Evolutionary conservation across 2,888 invertebrate species (phyloP).

Genomic region (Fragum sueziense): DNA sequence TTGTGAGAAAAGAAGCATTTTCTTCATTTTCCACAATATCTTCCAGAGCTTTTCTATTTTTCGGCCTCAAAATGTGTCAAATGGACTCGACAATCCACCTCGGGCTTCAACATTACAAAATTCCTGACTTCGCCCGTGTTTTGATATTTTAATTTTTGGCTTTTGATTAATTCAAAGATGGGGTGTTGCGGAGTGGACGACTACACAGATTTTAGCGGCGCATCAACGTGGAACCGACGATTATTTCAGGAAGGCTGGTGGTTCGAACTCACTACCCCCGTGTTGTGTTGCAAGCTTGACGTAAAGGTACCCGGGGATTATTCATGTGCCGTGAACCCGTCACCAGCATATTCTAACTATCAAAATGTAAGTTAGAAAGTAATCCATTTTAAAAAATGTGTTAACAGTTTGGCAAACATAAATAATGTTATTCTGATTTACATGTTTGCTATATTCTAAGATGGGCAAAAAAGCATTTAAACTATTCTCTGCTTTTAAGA

Average conservation of each 20-base stretch:
- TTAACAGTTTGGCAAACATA: neutral
- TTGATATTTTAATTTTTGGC: too few relatives aligned
- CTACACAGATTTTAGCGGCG: conserved; percentile 29
- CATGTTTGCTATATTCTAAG: neutral
- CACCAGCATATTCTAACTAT: conserved; percentile 24
- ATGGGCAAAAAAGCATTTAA: neutral
- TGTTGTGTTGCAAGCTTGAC: conserved; percentile 42
- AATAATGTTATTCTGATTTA: neutral
- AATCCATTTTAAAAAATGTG: neutral
- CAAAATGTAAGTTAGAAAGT: conserved; percentile 12
- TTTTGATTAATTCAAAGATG: too few relatives aligned
- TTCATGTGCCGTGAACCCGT: conserved; percentile 50
- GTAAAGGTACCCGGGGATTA: conserved; percentile 27
- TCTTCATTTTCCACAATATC: too few relatives aligned
- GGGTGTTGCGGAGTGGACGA: conserved; percentile 44
- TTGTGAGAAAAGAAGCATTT: too few relatives aligned
- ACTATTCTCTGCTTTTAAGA: neutral
- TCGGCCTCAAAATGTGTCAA: too few relatives aligned
- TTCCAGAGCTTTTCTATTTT: too few relatives aligned
- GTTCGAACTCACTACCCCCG: conserved; percentile 36
- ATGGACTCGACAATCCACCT: too few relatives aligned
- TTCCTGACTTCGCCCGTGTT: too few relatives aligned
- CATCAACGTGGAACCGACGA: conserved; percentile 30
- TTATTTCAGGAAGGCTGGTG: conserved; percentile 47
- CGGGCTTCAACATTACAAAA: too few relatives aligned